Evolutionary conservation across 2,113 vertebrate genomes (phyloP), one percentile per base, ranked within the genome.

Genomic region (Machaerirhynchus nigripectus): DNA sequence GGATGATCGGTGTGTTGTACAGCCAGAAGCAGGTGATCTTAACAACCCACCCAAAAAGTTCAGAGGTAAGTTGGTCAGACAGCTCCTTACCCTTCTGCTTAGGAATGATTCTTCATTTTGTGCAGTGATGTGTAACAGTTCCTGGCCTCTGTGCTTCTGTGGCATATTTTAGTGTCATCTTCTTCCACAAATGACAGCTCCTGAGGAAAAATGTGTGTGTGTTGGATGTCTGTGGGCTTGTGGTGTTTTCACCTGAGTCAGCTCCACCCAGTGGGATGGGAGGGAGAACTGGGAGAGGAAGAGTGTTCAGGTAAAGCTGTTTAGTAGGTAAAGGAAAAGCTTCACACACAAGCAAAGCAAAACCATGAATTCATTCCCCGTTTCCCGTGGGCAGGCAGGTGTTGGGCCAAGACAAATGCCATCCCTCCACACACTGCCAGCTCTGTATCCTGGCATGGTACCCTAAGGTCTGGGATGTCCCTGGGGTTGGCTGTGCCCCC

Each of bases 21-120:
- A 99, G 96, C 99, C 99, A 52, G 99, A 99, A 96, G 98, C 99
- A 5, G 99, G 99, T 5, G 99, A 99, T 97, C 99, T 99, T 88
- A 99, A 99, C 98, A 99, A 99, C 91, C 99, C 99, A 39, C 99
- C 99, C 80, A 99, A 99, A 98, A 99, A 99, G 97, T 99, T 99
- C 97, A 91, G 99, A 98, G 99, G 99, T 99, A 97, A 98, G 98
- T 46, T 74, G 18, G 6, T 21, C n/a, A 67, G 79, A 31, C 46
- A 69, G 84, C 39, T 87, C 18, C 7, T 63, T 7, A 3, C 13
- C 73, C 28, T 44, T n/a, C 68, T 37, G 65, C 11, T 5, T 42
- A 11, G 64, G 39, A 53, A 6, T 5, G 12, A 2, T 3, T 55
- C 78, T 82, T 49, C 1, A 0, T 33, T 44, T 56, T 16, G 9